phyloP scores from a whole-genome alignment of 2,888 invertebrate species.

The Polydrusus tereticollis region DNA sequence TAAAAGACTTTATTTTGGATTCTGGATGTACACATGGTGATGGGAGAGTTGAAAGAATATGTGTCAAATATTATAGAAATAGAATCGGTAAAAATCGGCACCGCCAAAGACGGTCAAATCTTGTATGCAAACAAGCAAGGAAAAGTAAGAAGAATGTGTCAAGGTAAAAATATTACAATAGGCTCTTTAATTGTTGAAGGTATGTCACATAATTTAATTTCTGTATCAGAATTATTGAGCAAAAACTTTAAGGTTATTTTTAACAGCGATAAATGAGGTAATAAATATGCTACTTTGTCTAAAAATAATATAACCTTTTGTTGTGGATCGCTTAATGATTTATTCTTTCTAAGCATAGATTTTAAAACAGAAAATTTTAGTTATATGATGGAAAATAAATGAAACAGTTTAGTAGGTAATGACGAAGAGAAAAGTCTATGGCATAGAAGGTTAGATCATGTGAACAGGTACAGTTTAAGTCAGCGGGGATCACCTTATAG shows the following conservation, averaged over 20 bases:
- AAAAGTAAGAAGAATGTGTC: no score
- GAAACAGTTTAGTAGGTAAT: no score
- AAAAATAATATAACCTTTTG: not conserved
- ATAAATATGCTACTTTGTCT: not conserved
- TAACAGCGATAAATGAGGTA: no score
- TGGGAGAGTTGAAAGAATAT: not conserved
- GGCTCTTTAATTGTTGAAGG: not conserved
- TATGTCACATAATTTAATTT: not conserved
- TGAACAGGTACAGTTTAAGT: not conserved
- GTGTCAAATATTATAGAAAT: no score
- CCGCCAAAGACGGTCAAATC: not conserved
- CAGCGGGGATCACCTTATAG: not conserved
- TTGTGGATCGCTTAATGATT: not conserved
- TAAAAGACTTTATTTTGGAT: no score
- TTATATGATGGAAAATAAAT: not conserved
- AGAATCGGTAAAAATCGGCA: not conserved
- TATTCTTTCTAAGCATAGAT: no score
- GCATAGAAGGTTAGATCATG: not conserved
- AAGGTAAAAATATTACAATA: not conserved
- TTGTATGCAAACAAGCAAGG: no score
- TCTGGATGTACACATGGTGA: no score
- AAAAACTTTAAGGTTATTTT: no score
- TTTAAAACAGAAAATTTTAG: no score
- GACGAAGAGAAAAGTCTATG: not conserved
- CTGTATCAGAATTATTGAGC: not conserved